phyloP scores from a whole-genome alignment of 2,888 invertebrate genomes.

The Macrosoma leucophasiata region DNA sequence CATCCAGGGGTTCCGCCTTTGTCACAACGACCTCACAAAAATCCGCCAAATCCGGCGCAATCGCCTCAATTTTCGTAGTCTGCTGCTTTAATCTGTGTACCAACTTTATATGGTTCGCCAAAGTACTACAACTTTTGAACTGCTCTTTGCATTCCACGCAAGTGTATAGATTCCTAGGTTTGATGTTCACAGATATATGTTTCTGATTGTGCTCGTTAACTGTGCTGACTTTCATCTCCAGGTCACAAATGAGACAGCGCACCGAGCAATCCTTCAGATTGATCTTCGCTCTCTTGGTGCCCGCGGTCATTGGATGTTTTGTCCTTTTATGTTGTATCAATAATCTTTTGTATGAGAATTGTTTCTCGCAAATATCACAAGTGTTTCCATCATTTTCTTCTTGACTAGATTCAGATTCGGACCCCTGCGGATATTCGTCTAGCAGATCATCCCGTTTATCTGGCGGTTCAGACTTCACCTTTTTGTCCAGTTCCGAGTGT shows the following conservation, averaged over 20 bases:
- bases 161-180: constrained; percentile 62
- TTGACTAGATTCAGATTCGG: constrained; percentile 56
- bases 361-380: constrained; percentile 68
- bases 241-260: constrained; percentile 61
- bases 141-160: constrained; percentile 58
- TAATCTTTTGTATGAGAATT: constrained; percentile 60
- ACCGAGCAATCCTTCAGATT: constrained; percentile 61
- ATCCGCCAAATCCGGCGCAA: constrained; percentile 56
- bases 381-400: constrained; percentile 63
- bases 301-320: constrained; percentile 63
- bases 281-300: constrained; percentile 57
- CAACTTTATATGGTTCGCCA: constrained; percentile 63
- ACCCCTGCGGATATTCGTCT: constrained; percentile 35
- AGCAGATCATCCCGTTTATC: constrained; percentile 37
- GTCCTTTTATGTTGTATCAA: constrained; percentile 60
- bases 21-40: constrained; percentile 76
- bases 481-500: constrained; percentile 35
- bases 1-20: constrained; percentile 70
- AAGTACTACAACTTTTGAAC: constrained; percentile 57
- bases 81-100: constrained; percentile 50
- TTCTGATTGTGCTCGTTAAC: constrained; percentile 64
- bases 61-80: constrained; percentile 29
- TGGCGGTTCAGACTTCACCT: constrained; percentile 45
- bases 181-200: constrained; percentile 55
- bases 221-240: constrained; percentile 60